These are phyloP conservation scores for Crocallis elinguaria DNA, from an alignment of 2,888 invertebrate species.

Conservation along the genomic window DNA sequence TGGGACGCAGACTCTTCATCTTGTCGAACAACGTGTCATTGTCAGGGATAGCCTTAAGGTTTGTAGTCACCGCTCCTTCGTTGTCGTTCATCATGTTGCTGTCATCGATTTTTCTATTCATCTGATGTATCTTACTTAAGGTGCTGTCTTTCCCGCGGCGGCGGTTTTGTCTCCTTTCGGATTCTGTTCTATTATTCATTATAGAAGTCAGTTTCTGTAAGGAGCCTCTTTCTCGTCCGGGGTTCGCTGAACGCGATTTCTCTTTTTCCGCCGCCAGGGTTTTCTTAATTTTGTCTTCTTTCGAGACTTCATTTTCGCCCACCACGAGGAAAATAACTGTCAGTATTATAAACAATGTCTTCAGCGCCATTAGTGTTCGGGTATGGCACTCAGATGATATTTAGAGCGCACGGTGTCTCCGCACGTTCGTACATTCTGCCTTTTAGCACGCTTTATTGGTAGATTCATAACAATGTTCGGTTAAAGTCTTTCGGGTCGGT, in stretches of 20 bases:
- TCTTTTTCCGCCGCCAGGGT: slow-evolving; percentile 79
- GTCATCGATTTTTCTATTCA: slow-evolving; percentile 51
- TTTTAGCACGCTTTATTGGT: slow-evolving; percentile 42
- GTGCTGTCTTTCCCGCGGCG: slow-evolving; percentile 55
- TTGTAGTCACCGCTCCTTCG: slow-evolving; percentile 63
- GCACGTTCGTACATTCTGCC: slow-evolving; percentile 58
- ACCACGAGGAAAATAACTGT: slow-evolving; percentile 60
- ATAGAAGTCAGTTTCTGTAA: slow-evolving; percentile 62
- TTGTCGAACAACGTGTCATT: slow-evolving; percentile 67
- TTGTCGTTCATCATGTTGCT: slow-evolving; percentile 73
- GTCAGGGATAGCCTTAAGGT: slow-evolving; percentile 50
- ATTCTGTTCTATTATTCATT: slow-evolving; percentile 62
- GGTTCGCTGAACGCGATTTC: slow-evolving; percentile 61
- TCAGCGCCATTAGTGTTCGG: slow-evolving; percentile 73
- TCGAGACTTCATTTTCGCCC: slow-evolving; percentile 68
- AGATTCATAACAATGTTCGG: slow-evolving; percentile 68
- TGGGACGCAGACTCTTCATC: slow-evolving; percentile 62
- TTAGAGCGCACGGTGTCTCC: slow-evolving; percentile 46
- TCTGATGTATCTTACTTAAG: slow-evolving; percentile 54
- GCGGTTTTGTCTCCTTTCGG: slow-evolving; percentile 43
- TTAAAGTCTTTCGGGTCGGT: slow-evolving; percentile 39
- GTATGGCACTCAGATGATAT: slow-evolving; percentile 53
- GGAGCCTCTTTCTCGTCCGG: slow-evolving; percentile 61
- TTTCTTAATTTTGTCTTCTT: slow-evolving; percentile 71
- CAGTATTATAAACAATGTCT: slow-evolving; percentile 57